Evolutionary conservation across 2,797 vertebrate species (phyloP).

Genomic region (Poecilia gillii): DNA sequence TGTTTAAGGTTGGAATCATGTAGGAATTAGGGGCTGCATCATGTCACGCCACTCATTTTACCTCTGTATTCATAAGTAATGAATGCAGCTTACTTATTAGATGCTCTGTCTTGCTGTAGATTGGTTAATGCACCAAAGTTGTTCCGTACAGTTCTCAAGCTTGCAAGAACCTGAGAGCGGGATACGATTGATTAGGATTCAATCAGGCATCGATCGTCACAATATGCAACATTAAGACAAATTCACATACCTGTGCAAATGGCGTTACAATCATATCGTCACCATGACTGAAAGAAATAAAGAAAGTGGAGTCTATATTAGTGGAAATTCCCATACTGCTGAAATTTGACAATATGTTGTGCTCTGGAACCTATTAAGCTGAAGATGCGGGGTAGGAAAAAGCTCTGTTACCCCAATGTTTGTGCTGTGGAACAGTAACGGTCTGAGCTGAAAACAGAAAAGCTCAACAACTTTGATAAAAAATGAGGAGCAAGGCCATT

Average conservation of each 20-base stretch:
- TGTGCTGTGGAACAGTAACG: background rate
- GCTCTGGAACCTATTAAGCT: constrained; percentile 26
- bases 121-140: constrained; percentile 99
- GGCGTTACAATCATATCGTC: constrained; percentile 99
- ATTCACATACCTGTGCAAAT: constrained; percentile 94
- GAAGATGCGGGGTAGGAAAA: background rate
- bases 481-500: background rate
- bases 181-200: constrained; percentile 10
- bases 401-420: background rate
- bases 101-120: constrained; percentile 91
- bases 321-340: constrained; percentile 1
- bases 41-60: background rate
- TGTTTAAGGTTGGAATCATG: background rate
- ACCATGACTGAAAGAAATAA: constrained; percentile 90
- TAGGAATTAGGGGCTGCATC: background rate
- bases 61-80: background rate
- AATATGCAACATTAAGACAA: background rate
- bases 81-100: constrained; percentile 91
- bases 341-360: constrained; percentile 17
- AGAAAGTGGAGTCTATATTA: constrained; percentile 36
- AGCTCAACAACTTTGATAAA: background rate
- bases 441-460: background rate
- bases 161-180: constrained; percentile 91
- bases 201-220: background rate
- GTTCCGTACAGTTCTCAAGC: constrained; percentile 97